Percentiles rank a stretch among this genome's conserved stretches.
These are phyloP conservation scores for Stigmatopora nigra DNA, from an alignment of 2,113 vertebrate genomes.

Conservation along the genomic window DNA sequence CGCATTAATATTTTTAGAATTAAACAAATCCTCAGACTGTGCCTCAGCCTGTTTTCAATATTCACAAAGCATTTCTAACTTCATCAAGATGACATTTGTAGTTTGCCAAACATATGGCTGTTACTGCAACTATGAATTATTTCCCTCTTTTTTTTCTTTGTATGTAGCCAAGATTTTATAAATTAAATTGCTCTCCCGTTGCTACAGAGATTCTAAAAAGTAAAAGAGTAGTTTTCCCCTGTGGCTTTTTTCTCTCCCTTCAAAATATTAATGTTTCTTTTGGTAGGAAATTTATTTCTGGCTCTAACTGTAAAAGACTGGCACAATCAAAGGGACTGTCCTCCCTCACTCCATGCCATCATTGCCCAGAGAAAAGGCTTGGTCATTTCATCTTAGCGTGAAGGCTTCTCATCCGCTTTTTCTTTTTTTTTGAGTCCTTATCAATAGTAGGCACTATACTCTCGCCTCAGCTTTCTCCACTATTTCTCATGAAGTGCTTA, in stretches of 20 bases:
- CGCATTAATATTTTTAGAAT: constrained; percentile 13
- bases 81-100: constrained; percentile 6
- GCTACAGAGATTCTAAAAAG: constrained; percentile 4
- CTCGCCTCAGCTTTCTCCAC: constrained; percentile 47
- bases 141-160: neutral
- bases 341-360: constrained; percentile 15
- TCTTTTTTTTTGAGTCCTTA: constrained; percentile 37
- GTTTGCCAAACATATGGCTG: neutral
- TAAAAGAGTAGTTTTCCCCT: neutral
- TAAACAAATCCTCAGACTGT: neutral
- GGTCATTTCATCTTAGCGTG: constrained; percentile 49
- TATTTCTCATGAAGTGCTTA: constrained; percentile 50
- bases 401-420: constrained; percentile 24
- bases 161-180: neutral
- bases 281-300: constrained; percentile 7
- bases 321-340: constrained; percentile 23
- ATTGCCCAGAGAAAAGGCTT: constrained; percentile 25
- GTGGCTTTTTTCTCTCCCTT: neutral
- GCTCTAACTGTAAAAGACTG: constrained; percentile 8
- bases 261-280: neutral
- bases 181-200: neutral
- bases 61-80: neutral
- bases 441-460: constrained; percentile 34
- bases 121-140: neutral
- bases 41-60: constrained; percentile 1